Evolutionary conservation across 2,113 vertebrate species (phyloP).

Genomic region (Neogobius melanostomus): DNA sequence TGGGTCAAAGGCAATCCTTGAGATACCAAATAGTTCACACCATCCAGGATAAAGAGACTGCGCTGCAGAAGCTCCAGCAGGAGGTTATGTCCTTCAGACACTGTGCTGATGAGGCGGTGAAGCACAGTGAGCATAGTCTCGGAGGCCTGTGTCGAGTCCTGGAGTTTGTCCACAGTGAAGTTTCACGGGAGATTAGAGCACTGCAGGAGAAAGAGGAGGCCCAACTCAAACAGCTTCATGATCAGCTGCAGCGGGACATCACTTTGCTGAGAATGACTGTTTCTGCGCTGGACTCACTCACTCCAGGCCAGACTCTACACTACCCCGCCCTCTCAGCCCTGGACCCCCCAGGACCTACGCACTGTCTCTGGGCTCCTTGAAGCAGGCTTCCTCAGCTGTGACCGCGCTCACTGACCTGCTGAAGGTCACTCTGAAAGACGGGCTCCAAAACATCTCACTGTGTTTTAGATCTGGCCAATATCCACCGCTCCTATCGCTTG

Average conservation of each 20-base stretch:
- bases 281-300: no score
- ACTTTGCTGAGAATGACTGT: background rate
- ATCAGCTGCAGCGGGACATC: background rate
- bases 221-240: background rate
- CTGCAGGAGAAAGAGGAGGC: background rate
- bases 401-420: background rate
- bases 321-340: background rate
- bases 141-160: background rate
- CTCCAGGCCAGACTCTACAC: background rate
- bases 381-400: background rate
- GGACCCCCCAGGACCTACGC: background rate
- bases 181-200: background rate
- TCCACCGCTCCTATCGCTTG: background rate
- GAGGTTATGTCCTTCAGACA: background rate
- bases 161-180: background rate
- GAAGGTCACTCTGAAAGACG: background rate
- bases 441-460: background rate
- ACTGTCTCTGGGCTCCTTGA: background rate
- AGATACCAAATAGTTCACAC: background rate
- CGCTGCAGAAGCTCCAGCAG: slow-evolving; percentile 1
- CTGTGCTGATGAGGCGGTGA: background rate
- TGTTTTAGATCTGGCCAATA: background rate
- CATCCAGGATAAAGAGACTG: background rate
- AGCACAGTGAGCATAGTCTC: background rate
- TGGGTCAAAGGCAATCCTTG: background rate